These are phyloP conservation scores for Holacanthella duospinosa DNA, from an alignment of 2,888 invertebrate species.

Conservation along the genomic window DNA sequence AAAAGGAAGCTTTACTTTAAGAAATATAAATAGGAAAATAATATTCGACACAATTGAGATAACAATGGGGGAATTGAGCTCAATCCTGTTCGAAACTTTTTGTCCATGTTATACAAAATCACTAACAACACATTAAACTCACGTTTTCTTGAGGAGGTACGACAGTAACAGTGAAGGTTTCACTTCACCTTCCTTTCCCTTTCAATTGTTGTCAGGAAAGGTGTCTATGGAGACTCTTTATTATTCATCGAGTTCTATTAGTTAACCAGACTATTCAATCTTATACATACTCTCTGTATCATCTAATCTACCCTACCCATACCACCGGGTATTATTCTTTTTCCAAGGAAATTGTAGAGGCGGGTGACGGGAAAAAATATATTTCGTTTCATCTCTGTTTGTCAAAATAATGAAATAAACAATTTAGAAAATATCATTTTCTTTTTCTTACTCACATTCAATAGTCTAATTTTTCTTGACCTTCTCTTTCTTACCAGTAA, in stretches of 20 bases:
- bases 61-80: background rate
- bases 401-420: background rate
- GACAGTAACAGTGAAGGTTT: background rate
- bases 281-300: no score
- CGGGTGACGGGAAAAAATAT: background rate
- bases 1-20: background rate
- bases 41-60: background rate
- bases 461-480: no score
- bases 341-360: background rate
- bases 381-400: background rate
- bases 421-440: no score
- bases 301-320: no score
- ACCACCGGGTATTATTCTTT: no score
- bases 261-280: background rate
- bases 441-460: no score
- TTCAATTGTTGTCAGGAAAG: slow-evolving; percentile 9
- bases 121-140: background rate
- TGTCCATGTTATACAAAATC: background rate
- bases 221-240: no score
- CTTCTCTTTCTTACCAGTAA: background rate
- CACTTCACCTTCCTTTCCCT: background rate
- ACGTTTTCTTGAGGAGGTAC: background rate
- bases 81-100: background rate
- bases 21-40: background rate
- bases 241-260: no score